phyloP scores from a whole-genome alignment of 1,140 invertebrate species.

The Pachypeltis micranthus region DNA sequence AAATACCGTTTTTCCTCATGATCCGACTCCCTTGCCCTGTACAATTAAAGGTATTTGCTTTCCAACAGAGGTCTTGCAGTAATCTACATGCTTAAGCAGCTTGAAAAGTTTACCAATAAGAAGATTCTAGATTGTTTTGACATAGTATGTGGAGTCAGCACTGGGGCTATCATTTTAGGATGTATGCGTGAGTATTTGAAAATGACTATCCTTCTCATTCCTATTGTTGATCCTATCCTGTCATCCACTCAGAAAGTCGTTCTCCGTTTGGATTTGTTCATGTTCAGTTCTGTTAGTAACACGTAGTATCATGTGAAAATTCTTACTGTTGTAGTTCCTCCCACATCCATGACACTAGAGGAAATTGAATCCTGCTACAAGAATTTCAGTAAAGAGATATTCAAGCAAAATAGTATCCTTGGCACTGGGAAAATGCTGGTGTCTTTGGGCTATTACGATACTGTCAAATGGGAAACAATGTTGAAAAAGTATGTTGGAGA shows the following conservation, averaged over 20 bases:
- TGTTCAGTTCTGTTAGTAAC: too few species aligned
- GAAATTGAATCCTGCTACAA: constrained; percentile 55
- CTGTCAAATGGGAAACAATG: constrained; percentile 69
- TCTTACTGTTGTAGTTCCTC: constrained; percentile 39
- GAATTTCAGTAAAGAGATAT: constrained; percentile 54
- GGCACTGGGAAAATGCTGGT: constrained; percentile 71
- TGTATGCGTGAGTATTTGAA: constrained; percentile 42
- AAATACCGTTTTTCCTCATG: background rate
- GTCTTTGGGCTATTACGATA: constrained; percentile 85
- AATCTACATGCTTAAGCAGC: constrained; percentile 62
- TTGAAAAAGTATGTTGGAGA: constrained; percentile 60
- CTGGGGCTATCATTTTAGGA: constrained; percentile 64
- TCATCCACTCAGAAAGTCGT: too few species aligned
- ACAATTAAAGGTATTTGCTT: too few species aligned
- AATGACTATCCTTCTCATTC: background rate
- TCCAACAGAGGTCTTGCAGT: constrained; percentile 57
- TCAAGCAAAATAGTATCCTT: constrained; percentile 53
- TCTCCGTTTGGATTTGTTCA: too few species aligned
- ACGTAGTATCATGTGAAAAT: too few species aligned
- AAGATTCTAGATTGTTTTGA: constrained; percentile 66
- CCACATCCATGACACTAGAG: constrained; percentile 43
- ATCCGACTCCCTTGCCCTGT: background rate
- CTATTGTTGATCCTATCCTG: too few species aligned
- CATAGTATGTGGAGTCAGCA: constrained; percentile 83
- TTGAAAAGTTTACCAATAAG: constrained; percentile 59